phyloP scores from a whole-genome alignment of 2,797 vertebrate genomes.

The Leptoclinus maculatus region DNA sequence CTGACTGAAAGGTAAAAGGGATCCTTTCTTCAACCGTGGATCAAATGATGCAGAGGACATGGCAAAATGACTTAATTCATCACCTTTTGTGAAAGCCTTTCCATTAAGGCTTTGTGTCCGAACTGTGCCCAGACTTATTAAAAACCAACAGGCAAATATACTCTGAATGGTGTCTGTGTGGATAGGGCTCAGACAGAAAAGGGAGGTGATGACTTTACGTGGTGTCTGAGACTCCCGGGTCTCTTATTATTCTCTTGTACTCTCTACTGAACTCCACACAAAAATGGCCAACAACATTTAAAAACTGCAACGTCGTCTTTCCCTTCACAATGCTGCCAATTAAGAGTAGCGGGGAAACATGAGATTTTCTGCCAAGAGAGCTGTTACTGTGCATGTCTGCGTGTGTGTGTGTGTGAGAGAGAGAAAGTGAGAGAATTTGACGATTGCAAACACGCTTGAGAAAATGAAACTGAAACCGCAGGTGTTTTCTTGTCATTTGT shows the following conservation, averaged over 20 bases:
- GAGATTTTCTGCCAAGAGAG: conserved; percentile 44
- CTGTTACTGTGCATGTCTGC: conserved; percentile 21
- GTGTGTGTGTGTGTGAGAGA: neutral
- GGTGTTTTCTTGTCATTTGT: conserved; percentile 67
- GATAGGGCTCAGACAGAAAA: conserved; percentile 8
- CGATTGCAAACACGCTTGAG: conserved; percentile 49
- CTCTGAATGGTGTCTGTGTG: conserved; percentile 16
- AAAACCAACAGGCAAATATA: conserved; percentile 28
- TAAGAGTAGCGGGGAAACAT: conserved; percentile 54
- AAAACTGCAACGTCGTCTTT: conserved; percentile 49
- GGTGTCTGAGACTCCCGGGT: conserved; percentile 41
- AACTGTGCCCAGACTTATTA: conserved; percentile 23
- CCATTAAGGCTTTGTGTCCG: conserved; percentile 4
- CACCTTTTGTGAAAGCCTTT: conserved; percentile 21
- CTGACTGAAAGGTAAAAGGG: conserved; percentile 11
- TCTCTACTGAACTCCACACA: conserved; percentile 53
- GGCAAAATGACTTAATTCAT: conserved; percentile 35
- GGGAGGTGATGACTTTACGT: conserved; percentile 21
- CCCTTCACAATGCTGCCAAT: conserved; percentile 56
- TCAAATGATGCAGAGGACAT: conserved; percentile 28
- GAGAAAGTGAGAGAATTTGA: conserved; percentile 31
- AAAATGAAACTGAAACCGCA: conserved; percentile 55
- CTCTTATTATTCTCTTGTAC: conserved; percentile 38
- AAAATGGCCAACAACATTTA: conserved; percentile 51
- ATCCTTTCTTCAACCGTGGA: conserved; percentile 3